Evolutionary conservation across 2,888 invertebrate genomes (phyloP), one percentile per base, ranked within the genome.

Genomic region (Eurytoma californica): DNA sequence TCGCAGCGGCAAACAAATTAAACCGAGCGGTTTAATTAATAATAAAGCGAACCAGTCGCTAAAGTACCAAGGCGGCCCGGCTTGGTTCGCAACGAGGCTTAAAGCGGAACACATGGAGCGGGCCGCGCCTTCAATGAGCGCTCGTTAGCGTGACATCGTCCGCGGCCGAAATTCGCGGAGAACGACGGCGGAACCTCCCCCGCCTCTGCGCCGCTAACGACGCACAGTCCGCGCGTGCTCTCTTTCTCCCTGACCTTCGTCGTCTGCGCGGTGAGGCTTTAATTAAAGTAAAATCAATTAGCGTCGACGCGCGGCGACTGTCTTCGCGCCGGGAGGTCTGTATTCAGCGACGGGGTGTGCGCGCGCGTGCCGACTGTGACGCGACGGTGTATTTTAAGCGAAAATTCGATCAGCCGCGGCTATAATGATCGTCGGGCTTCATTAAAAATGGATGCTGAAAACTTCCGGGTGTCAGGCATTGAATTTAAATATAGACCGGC

Each of bases 1-100:
- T 28, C 49, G 47, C 18, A 12, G 61, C 65, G 20, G 39, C 65
- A 65, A 73, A 73, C 72, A 65, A 63, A 65, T 65, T 65, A 65
- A 73, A 73, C 72, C 65, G 65, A 65, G 72, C 55, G 39, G 55
- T 63, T 65, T 57, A 65, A 73, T 73, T 73, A 73, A 73, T 73
- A 73, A 73, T 20, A 57, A 49, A 61, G 72, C 60, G 49, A 69
- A 58, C 47, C 47, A 24, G 14, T 24, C 53, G 24, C 28, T 3
- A 3, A 18, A 67, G 28, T 28, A 28, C 16, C 53, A 28, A 53
- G 66, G 28, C 13, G 51, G 14, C 20, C 24, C 24, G 24, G 2
- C 24, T 24, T 24, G 24, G 24, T 2, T 2, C 24, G 24, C 24
- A 24, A 24, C 24, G 24, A 24, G 24, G 24, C 53, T 24, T 51